Evolutionary conservation across 1,140 invertebrate genomes (phyloP).

Genomic region (Drosophila willistoni): DNA sequence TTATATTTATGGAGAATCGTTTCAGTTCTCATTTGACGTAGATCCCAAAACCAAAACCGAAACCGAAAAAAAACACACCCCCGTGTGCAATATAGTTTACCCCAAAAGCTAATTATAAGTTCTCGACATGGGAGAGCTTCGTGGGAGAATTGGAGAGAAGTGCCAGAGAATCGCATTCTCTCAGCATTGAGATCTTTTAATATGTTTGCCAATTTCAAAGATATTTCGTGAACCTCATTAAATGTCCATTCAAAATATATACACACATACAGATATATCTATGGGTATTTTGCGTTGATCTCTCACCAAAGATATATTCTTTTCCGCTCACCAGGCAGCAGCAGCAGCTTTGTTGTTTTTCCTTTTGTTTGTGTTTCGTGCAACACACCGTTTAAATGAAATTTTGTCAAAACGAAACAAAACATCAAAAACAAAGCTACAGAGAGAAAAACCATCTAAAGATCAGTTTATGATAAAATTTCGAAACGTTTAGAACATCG

Average conservation of each 20-base stretch:
- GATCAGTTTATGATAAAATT: slow-evolving; percentile 83
- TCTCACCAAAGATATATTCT: slow-evolving; percentile 34
- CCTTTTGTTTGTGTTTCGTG: slow-evolving; percentile 33
- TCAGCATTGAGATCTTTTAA: slow-evolving; percentile 26
- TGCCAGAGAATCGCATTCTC: slow-evolving; percentile 5
- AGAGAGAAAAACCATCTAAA: slow-evolving; percentile 58
- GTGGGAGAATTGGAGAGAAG: slow-evolving; percentile 23
- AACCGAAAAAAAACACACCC: slow-evolving; percentile 37
- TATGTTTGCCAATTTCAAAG: slow-evolving; percentile 58
- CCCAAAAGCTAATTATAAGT: slow-evolving; percentile 44
- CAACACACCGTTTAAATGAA: slow-evolving; percentile 34
- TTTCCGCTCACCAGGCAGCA: background rate
- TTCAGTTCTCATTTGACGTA: background rate
- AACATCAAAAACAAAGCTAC: slow-evolving; percentile 45
- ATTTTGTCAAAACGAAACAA: slow-evolving; percentile 47
- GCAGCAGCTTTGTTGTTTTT: slow-evolving; percentile 39
- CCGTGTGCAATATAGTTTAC: slow-evolving; percentile 9
- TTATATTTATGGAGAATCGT: slow-evolving; percentile 2
- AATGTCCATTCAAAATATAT: slow-evolving; percentile 64
- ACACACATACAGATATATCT: background rate
- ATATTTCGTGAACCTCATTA: slow-evolving; percentile 72
- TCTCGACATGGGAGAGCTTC: slow-evolving; percentile 37
- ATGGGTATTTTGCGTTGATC: slow-evolving; percentile 32
- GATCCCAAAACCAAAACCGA: background rate
- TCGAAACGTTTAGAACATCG: slow-evolving; percentile 79